Conservation (phyloP, 2,888 invertebrate species). For the Ennomos fuscantarius region DNA sequence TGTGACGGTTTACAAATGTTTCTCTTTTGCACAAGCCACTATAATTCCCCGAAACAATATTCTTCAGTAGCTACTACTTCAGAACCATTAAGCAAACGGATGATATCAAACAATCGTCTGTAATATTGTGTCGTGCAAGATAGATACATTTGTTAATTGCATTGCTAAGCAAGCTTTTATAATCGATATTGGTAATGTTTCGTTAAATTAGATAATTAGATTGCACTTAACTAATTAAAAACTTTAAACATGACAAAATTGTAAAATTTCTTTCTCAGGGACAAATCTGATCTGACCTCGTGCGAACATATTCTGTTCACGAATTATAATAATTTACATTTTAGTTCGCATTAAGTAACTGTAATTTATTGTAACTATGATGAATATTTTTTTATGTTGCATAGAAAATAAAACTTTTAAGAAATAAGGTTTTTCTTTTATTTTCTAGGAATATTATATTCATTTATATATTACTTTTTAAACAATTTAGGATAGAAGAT, state of each 20-base stretch:
- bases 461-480: no score
- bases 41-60: no score
- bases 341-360: slow-evolving; percentile 82
- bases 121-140: slow-evolving; percentile 16
- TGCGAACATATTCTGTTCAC: slow-evolving; percentile 65
- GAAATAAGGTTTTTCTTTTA: slow-evolving; percentile 65
- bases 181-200: slow-evolving; percentile 55
- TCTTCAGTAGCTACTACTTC: no score
- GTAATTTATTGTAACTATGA: slow-evolving; percentile 85
- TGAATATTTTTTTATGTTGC: slow-evolving; percentile 86
- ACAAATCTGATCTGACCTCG: slow-evolving; percentile 54
- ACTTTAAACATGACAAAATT: slow-evolving; percentile 65
- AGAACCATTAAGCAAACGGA: no score
- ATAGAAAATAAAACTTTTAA: slow-evolving; percentile 84
- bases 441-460: neutral
- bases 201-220: slow-evolving; percentile 61
- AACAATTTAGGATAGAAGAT: no score
- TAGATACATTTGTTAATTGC: slow-evolving; percentile 40
- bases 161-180: slow-evolving; percentile 67
- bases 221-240: slow-evolving; percentile 63
- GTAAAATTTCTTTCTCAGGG: slow-evolving; percentile 51
- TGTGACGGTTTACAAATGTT: slow-evolving; percentile 40
- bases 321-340: slow-evolving; percentile 76
- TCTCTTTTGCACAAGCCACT: slow-evolving; percentile 4
- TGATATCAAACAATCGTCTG: no score